phyloP scores from a whole-genome alignment of 2,888 invertebrate species.

The Galerucella calmariensis region DNA sequence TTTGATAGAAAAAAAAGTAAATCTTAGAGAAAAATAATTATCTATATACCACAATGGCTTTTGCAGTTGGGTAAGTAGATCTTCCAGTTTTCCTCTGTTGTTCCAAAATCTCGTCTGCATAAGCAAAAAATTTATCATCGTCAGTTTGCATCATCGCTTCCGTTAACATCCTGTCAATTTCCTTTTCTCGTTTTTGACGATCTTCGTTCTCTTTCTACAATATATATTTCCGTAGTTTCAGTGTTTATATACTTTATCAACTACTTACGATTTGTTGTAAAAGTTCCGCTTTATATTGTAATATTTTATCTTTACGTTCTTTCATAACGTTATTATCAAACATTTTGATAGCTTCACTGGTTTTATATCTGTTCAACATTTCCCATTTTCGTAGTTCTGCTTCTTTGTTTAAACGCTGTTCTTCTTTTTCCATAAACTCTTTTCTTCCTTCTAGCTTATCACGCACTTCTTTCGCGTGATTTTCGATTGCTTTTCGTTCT shows the following conservation, averaged over 20 bases:
- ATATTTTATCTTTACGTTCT: slow-evolving; percentile 63
- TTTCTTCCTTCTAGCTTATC: slow-evolving; percentile 53
- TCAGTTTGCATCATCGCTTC: slow-evolving; percentile 64
- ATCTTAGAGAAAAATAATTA: not conserved
- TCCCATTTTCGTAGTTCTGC: slow-evolving; percentile 68
- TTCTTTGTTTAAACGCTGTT: slow-evolving; percentile 61
- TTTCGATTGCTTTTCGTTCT: slow-evolving; percentile 49
- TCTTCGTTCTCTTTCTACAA: slow-evolving; percentile 35
- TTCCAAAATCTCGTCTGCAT: slow-evolving; percentile 65
- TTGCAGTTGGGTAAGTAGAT: slow-evolving; percentile 64
- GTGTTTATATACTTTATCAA: not conserved
- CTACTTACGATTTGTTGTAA: slow-evolving; percentile 66
- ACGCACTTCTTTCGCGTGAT: slow-evolving; percentile 14
- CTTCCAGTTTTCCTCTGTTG: slow-evolving; percentile 65
- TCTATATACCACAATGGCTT: slow-evolving; percentile 60
- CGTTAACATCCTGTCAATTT: slow-evolving; percentile 61
- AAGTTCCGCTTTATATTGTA: slow-evolving; percentile 65
- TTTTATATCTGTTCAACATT: slow-evolving; percentile 70
- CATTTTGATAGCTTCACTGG: slow-evolving; percentile 65
- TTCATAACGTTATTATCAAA: slow-evolving; percentile 63
- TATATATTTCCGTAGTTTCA: not conserved
- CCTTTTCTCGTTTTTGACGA: slow-evolving; percentile 49
- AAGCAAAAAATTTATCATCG: slow-evolving; percentile 68
- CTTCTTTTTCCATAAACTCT: slow-evolving; percentile 58
- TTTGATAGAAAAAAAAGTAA: not conserved